Conservation (phyloP, 2,888 invertebrate genomes). For the Sipunculus nudus region DNA sequence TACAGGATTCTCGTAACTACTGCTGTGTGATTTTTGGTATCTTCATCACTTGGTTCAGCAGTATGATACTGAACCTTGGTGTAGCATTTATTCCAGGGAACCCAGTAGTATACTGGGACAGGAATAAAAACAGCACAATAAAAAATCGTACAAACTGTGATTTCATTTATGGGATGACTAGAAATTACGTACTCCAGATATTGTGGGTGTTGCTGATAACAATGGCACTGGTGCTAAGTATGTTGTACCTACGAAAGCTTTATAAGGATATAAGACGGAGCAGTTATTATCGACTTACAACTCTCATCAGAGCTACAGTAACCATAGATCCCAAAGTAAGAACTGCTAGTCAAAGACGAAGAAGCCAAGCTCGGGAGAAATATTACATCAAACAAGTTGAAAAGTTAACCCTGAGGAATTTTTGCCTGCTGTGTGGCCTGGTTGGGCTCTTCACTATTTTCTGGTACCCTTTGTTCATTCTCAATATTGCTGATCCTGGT, state of each 20-base stretch:
- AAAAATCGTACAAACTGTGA: conserved; percentile 85
- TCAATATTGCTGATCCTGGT: conserved; percentile 73
- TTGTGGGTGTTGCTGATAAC: conserved; percentile 90
- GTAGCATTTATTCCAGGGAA: conserved; percentile 64
- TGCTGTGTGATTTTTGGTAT: conserved; percentile 86
- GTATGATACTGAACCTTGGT: conserved; percentile 88
- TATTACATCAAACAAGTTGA: conserved; percentile 31
- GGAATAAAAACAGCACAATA: neutral
- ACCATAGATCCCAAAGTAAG: conserved; percentile 28
- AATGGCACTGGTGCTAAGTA: conserved; percentile 83
- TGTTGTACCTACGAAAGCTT: conserved; percentile 81
- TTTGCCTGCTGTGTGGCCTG: conserved; percentile 45
- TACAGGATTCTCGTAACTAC: conserved; percentile 49
- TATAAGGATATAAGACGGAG: conserved; percentile 70
- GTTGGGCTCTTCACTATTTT: conserved; percentile 77
- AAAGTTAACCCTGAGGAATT: conserved; percentile 28
- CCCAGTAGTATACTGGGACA: no score
- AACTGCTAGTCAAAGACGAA: conserved; percentile 15
- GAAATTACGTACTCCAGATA: conserved; percentile 89
- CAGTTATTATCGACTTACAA: conserved; percentile 36
- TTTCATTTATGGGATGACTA: conserved; percentile 84
- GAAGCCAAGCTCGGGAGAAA: conserved; percentile 26
- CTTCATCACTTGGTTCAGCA: conserved; percentile 93
- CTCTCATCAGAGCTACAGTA: conserved; percentile 38
- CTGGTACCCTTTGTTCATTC: conserved; percentile 90